phyloP scores from a whole-genome alignment of 2,797 vertebrate species.

The Pagetopsis macropterus region DNA sequence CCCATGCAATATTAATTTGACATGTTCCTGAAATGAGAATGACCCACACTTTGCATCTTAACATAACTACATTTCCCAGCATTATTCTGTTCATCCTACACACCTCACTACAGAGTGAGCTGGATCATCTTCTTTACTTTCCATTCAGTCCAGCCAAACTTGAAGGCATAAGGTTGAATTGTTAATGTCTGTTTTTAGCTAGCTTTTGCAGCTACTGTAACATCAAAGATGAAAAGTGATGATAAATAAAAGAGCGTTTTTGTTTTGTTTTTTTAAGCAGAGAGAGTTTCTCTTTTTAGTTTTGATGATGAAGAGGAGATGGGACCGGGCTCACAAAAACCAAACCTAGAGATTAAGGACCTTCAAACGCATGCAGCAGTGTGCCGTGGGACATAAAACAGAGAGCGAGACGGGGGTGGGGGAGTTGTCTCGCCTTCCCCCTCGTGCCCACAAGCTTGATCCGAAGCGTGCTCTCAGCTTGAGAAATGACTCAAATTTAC shows the following conservation, averaged over 20 bases:
- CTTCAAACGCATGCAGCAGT: constrained; percentile 72
- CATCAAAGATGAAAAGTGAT: constrained; percentile 93
- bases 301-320: constrained; percentile 60
- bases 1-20: constrained; percentile 54
- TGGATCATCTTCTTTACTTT: constrained; percentile 42
- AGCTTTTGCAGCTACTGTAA: constrained; percentile 87
- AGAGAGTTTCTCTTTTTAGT: constrained; percentile 63
- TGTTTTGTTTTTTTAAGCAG: constrained; percentile 66
- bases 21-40: constrained; percentile 53
- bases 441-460: constrained; percentile 65
- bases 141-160: constrained; percentile 59
- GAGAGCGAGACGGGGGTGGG: constrained; percentile 51
- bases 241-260: constrained; percentile 54
- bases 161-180: constrained; percentile 66
- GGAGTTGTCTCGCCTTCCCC: constrained; percentile 56
- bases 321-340: constrained; percentile 61
- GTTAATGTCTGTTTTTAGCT: constrained; percentile 86
- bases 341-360: constrained; percentile 67
- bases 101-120: constrained; percentile 44
- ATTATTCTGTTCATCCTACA: constrained; percentile 42
- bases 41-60: constrained; percentile 48
- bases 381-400: constrained; percentile 72
- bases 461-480: constrained; percentile 68
- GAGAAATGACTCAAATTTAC: constrained; percentile 76
- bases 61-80: constrained; percentile 39